Conservation (phyloP, 2,113 vertebrate species). For the Myiozetetes cayanensis region DNA sequence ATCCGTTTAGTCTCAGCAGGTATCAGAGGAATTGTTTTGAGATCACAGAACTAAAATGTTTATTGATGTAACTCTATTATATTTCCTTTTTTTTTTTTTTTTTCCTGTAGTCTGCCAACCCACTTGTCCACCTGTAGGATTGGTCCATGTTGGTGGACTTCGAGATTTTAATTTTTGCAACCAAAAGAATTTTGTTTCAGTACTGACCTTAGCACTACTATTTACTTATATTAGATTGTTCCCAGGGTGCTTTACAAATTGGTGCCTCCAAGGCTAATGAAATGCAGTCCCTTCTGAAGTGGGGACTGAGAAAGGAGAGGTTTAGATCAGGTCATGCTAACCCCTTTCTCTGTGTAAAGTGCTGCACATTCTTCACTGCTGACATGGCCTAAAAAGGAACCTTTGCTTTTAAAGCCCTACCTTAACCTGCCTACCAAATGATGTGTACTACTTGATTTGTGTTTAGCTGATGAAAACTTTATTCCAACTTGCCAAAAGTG, state of each 20-base stretch:
- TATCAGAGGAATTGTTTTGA: neutral
- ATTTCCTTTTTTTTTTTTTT: neutral
- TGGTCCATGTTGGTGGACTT: neutral
- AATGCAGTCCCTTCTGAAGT: neutral
- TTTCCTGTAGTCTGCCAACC: neutral
- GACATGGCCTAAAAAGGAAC: constrained; percentile 48
- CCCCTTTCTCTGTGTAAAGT: constrained; percentile 9
- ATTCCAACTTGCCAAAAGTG: neutral
- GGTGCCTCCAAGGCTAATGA: neutral
- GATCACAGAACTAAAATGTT: neutral
- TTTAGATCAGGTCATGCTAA: constrained; percentile 56
- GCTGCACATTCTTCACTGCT: constrained; percentile 19
- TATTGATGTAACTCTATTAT: neutral
- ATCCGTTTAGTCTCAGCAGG: neutral
- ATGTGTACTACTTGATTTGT: neutral
- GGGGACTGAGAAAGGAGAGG: neutral
- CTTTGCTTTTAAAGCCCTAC: constrained; percentile 15
- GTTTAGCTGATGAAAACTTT: neutral
- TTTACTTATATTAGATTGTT: neutral
- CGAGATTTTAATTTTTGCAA: neutral
- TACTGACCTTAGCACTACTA: neutral
- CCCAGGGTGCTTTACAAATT: neutral
- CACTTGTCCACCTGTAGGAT: neutral
- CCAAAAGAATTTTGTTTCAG: neutral
- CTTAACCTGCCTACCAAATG: constrained; percentile 7